Percentiles rank a stretch among this genome's conserved stretches.
Conservation (phyloP, 2,888 invertebrate genomes). For the Folsomia manolachei region DNA sequence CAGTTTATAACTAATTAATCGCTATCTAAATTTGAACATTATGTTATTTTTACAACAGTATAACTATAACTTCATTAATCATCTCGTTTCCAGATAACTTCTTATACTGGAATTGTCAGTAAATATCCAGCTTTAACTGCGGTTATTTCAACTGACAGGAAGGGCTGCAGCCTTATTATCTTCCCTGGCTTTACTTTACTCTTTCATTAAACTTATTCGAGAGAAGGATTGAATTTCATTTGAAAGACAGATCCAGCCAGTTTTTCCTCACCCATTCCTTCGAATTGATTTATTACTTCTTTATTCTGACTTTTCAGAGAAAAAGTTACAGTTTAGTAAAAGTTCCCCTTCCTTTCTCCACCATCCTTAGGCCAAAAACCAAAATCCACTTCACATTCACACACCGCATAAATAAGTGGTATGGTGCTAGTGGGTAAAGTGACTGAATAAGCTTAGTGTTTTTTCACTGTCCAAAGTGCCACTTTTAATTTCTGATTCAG, state of each 20-base stretch:
- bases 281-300: conserved; percentile 2
- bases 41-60: too few species aligned
- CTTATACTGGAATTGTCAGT: too few species aligned
- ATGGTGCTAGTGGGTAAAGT: neutral
- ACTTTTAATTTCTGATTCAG: neutral
- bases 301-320: neutral
- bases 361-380: neutral
- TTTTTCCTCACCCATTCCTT: neutral
- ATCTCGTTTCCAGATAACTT: too few species aligned
- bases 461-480: neutral
- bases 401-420: neutral
- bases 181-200: too few species aligned
- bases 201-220: neutral
- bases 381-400: neutral
- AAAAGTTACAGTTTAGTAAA: conserved; percentile 5
- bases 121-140: neutral
- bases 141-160: neutral
- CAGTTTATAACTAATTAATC: too few species aligned
- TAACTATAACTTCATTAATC: neutral
- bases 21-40: too few species aligned
- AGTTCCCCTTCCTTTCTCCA: neutral
- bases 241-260: neutral
- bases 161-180: neutral
- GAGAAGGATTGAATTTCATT: conserved; percentile 6
- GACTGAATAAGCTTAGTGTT: neutral